Percentiles rank a stretch among this genome's conserved stretches.
Conservation (phyloP, 2,113 vertebrate genomes). For the Mohoua ochrocephala region DNA sequence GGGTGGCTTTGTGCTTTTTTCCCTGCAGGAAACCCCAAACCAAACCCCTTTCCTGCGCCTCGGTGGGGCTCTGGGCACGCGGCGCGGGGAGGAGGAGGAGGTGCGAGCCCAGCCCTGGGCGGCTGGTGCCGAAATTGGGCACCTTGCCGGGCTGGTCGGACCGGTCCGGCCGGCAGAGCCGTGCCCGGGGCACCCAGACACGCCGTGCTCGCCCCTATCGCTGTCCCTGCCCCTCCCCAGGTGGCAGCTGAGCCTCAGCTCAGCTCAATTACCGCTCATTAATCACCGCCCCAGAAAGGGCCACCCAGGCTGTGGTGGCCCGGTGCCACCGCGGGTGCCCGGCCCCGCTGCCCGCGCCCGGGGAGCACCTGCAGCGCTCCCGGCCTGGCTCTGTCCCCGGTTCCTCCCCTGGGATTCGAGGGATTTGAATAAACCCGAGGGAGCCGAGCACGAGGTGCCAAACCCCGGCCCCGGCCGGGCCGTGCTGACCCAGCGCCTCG, state of each 20-base stretch:
- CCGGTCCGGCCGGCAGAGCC: background rate
- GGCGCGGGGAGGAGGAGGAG: background rate
- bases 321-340: background rate
- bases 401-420: background rate
- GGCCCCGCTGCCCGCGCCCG: background rate
- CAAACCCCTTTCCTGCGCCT: background rate
- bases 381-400: fast-evolving
- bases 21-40: background rate
- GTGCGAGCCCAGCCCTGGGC: background rate
- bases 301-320: constrained; percentile 16
- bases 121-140: background rate
- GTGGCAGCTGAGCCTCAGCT: background rate
- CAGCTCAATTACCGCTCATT: background rate
- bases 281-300: background rate
- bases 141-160: background rate
- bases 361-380: background rate
- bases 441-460: background rate
- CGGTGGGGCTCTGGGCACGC: background rate
- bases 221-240: background rate
- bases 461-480: fast-evolving
- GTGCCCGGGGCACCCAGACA: background rate
- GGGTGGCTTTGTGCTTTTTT: background rate
- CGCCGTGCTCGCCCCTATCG: background rate
- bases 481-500: fast-evolving
- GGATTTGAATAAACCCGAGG: background rate